These are phyloP conservation scores for Heliothis peltigera DNA, from an alignment of 2,888 invertebrate species.

Conservation along the genomic window DNA sequence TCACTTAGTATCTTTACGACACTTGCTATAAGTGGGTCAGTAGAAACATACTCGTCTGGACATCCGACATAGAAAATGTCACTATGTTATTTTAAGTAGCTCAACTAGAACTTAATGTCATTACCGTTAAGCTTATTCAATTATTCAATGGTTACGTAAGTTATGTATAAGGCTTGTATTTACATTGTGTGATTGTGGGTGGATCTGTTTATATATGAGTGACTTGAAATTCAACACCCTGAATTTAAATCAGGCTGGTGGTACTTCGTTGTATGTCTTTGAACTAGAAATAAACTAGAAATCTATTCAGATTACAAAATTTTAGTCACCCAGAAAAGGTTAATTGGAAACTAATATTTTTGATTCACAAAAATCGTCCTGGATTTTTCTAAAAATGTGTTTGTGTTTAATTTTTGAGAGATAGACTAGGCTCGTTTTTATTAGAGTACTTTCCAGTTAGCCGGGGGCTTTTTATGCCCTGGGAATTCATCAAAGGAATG, in stretches of 20 bases:
- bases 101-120: conserved; percentile 11
- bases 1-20: conserved; percentile 5
- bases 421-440: too few relatives aligned
- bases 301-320: too few relatives aligned
- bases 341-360: too few relatives aligned
- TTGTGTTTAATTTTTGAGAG: too few relatives aligned
- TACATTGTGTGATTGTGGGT: neutral
- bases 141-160: conserved; percentile 62
- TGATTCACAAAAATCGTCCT: too few relatives aligned
- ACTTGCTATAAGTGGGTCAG: neutral
- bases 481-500: too few relatives aligned
- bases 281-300: neutral
- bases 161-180: neutral
- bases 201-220: neutral
- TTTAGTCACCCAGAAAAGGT: too few relatives aligned
- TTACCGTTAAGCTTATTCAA: conserved; percentile 56
- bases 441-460: too few relatives aligned
- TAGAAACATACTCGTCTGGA: neutral
- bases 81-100: neutral
- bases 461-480: too few relatives aligned
- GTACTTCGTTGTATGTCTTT: neutral
- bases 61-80: neutral
- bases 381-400: too few relatives aligned
- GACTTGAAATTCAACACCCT: neutral
- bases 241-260: neutral